These are phyloP conservation scores for Grallaria varia DNA, from an alignment of 2,113 vertebrate genomes.

Conservation along the genomic window DNA sequence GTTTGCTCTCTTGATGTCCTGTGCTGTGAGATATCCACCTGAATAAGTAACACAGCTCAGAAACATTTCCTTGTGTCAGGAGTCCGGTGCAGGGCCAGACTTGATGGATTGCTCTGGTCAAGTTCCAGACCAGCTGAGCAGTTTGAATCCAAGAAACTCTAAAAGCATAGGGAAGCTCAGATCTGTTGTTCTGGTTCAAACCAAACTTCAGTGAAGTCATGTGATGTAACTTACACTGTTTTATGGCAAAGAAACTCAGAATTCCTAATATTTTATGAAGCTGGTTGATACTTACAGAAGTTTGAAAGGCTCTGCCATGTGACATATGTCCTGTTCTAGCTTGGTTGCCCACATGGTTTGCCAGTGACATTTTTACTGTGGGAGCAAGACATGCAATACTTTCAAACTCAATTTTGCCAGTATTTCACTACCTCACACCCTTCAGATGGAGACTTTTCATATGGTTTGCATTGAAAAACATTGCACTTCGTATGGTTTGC, in stretches of 20 bases:
- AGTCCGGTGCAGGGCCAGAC: neutral
- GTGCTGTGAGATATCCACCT: neutral
- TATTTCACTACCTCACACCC: neutral
- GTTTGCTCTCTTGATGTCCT: neutral
- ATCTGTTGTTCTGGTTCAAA: neutral
- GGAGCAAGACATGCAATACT: neutral
- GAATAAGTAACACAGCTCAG: neutral
- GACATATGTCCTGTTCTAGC: neutral
- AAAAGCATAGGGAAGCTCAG: neutral
- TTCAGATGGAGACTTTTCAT: neutral
- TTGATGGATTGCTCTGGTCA: neutral
- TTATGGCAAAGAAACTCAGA: neutral
- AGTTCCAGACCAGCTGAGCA: neutral
- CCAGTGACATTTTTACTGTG: rapidly evolving
- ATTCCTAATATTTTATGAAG: neutral
- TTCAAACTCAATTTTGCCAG: neutral
- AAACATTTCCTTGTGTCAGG: neutral
- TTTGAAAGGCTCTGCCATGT: neutral
- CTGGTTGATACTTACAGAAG: neutral
- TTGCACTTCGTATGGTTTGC: neutral
- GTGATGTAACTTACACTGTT: neutral
- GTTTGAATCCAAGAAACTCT: neutral
- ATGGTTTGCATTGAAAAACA: neutral
- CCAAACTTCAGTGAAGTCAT: neutral
- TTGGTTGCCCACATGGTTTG: neutral